Evolutionary conservation across 2,888 invertebrate species (phyloP).

Genomic region (Galeruca laticollis): DNA sequence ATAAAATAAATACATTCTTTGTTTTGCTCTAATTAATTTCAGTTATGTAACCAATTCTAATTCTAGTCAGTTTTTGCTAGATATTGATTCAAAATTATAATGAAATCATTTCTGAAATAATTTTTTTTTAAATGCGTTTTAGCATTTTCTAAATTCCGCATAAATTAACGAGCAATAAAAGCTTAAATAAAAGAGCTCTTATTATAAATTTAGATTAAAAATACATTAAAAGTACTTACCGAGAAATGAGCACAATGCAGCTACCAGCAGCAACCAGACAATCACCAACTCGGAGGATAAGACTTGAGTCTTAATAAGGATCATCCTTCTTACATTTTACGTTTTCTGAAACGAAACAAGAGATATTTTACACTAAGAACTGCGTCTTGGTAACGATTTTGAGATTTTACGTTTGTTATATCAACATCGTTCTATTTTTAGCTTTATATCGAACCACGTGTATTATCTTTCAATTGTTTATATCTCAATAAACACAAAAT

Average conservation of each 20-base stretch:
- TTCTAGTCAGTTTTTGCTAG: no score
- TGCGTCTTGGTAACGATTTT: slow-evolving; percentile 6
- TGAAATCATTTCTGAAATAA: no score
- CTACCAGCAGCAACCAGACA: slow-evolving; percentile 30
- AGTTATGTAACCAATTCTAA: no score
- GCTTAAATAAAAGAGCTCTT: slow-evolving; percentile 6
- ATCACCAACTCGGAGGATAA: slow-evolving; percentile 34
- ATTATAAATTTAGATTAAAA: slow-evolving; percentile 17
- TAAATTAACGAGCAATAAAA: background rate
- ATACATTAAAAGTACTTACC: slow-evolving; percentile 38
- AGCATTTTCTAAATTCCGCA: background rate
- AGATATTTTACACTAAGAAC: slow-evolving; percentile 24
- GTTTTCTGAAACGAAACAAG: slow-evolving; percentile 40
- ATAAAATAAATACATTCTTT: no score
- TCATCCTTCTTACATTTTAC: slow-evolving; percentile 47
- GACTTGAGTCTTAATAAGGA: slow-evolving; percentile 36
- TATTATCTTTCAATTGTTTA: no score
- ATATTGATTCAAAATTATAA: no score
- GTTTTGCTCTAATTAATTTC: no score
- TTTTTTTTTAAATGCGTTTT: background rate
- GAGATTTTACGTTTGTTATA: background rate
- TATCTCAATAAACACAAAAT: no score
- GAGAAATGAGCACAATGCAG: slow-evolving; percentile 25
- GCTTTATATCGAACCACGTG: no score
- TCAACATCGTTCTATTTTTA: background rate